Conservation (phyloP, 2,113 vertebrate species). For the Oreochromis tanganicae region DNA sequence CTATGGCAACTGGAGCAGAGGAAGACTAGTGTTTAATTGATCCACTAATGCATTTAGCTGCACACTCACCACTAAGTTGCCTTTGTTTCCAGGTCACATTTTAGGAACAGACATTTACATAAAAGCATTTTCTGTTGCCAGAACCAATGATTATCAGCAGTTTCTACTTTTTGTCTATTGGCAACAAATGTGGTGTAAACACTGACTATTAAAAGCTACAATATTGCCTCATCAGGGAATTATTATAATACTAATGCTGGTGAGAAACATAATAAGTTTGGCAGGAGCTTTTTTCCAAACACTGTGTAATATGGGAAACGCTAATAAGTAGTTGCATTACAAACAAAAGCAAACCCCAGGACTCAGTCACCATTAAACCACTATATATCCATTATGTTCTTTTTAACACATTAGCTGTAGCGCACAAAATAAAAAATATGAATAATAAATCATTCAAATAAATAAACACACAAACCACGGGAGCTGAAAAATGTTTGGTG, state of each 20-base stretch:
- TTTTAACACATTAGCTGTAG: neutral
- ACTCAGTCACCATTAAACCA: constrained; percentile 19
- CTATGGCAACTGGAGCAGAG: constrained; percentile 78
- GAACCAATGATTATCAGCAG: constrained; percentile 93
- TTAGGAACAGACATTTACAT: constrained; percentile 89
- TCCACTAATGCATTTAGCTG: constrained; percentile 94
- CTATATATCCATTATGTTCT: neutral
- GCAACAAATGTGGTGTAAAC: constrained; percentile 83
- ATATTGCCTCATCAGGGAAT: constrained; percentile 84
- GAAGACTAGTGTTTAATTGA: constrained; percentile 96
- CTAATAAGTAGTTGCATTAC: constrained; percentile 59
- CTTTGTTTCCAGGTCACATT: constrained; percentile 99
- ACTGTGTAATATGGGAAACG: constrained; percentile 31
- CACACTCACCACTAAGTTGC: constrained; percentile 87
- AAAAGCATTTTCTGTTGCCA: constrained; percentile 87
- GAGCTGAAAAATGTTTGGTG: neutral
- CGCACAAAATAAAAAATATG: neutral
- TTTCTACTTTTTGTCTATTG: constrained; percentile 84
- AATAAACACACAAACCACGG: neutral
- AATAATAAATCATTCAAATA: neutral
- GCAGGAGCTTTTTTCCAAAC: constrained; percentile 46
- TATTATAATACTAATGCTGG: constrained; percentile 68
- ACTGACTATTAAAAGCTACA: constrained; percentile 81
- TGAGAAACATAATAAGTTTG: constrained; percentile 50
- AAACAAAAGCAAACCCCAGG: constrained; percentile 47